phyloP scores from a whole-genome alignment of 1,140 invertebrate genomes.

The Hirudo medicinalis region DNA sequence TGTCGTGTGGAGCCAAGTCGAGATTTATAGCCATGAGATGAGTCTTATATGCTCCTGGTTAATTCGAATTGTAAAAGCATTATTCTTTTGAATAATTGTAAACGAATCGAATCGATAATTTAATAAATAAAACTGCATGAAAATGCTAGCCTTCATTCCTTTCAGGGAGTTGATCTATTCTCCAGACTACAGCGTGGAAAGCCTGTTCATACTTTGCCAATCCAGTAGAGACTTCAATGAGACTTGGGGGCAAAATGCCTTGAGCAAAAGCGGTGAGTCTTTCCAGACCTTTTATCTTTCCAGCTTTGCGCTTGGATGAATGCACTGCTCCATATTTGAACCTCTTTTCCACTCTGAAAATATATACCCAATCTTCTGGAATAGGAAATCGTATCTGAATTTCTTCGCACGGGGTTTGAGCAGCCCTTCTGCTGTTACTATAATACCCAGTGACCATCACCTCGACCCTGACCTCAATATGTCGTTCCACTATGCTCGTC shows the following conservation, averaged over 20 bases:
- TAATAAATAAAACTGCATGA: constrained; percentile 16
- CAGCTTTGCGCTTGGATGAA: constrained; percentile 69
- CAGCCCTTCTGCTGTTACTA: constrained; percentile 79
- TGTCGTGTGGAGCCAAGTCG: constrained; percentile 87
- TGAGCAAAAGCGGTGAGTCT: constrained; percentile 54
- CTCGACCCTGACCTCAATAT: constrained; percentile 83
- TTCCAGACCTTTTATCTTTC: constrained; percentile 48
- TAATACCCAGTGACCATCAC: constrained; percentile 90
- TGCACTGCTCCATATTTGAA: constrained; percentile 98
- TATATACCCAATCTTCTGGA: constrained; percentile 95
- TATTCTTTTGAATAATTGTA: neutral
- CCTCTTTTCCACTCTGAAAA: constrained; percentile 94
- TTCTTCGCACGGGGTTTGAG: constrained; percentile 64
- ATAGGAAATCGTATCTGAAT: constrained; percentile 91
- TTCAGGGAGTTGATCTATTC: constrained; percentile 86
- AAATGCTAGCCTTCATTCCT: constrained; percentile 64
- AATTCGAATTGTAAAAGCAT: neutral
- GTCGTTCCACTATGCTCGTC: constrained; percentile 32
- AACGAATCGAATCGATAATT: no score
- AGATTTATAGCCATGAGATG: constrained; percentile 84
- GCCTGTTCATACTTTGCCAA: constrained; percentile 99
- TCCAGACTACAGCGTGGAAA: constrained; percentile 90
- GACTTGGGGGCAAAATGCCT: constrained; percentile 65
- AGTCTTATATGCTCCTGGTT: constrained; percentile 79
- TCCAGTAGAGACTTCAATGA: constrained; percentile 94